Conservation (phyloP, 1,140 invertebrate genomes). For the silkworm (Bombyx mori) region DNA sequence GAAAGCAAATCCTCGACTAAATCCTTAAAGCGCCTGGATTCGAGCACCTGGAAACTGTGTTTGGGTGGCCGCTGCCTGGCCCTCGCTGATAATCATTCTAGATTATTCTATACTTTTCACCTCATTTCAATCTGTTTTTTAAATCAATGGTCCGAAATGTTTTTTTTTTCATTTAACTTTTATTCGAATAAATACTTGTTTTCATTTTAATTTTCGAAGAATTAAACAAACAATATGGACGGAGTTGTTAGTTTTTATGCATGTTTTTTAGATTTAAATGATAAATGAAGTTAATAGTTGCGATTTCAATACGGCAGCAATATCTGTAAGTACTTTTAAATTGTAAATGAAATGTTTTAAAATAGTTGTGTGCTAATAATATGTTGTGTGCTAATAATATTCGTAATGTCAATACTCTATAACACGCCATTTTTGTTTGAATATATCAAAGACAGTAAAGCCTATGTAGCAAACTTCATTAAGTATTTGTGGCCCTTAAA, state of each 20-base stretch:
- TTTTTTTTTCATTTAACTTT: slow-evolving; percentile 10
- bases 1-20: slow-evolving; percentile 73
- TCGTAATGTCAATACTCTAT: too few relatives aligned
- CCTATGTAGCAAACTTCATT: too few relatives aligned
- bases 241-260: not conserved
- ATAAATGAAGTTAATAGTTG: too few relatives aligned
- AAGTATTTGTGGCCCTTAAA: too few relatives aligned
- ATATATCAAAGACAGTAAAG: too few relatives aligned
- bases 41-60: slow-evolving; percentile 68
- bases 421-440: too few relatives aligned
- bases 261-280: not conserved
- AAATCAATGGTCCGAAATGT: slow-evolving; percentile 60
- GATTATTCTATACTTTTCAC: slow-evolving; percentile 67
- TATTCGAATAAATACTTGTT: slow-evolving; percentile 12
- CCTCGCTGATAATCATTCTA: slow-evolving; percentile 57
- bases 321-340: not conserved
- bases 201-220: slow-evolving; percentile 34
- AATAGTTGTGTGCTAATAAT: not conserved
- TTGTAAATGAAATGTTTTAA: not conserved
- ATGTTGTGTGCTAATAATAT: too few relatives aligned
- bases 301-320: too few relatives aligned
- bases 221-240: slow-evolving; percentile 12
- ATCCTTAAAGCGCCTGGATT: slow-evolving; percentile 71
- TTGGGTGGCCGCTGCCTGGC: slow-evolving; percentile 33
- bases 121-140: slow-evolving; percentile 53